phyloP scores from a whole-genome alignment of 2,888 invertebrate species.

The Lydus trimaculatus region DNA sequence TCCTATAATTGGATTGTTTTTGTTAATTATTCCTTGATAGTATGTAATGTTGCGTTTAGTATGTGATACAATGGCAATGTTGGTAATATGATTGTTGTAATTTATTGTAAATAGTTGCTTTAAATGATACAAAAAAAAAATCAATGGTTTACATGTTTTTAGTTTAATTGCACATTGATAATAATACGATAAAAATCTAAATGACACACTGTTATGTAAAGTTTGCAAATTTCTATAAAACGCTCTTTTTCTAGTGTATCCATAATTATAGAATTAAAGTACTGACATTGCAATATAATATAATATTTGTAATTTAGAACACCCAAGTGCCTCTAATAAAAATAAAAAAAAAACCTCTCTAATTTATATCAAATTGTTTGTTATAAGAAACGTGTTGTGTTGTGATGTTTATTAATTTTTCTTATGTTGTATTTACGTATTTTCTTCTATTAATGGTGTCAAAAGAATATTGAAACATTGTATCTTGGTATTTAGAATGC shows the following conservation, averaged over 20 bases:
- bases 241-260: conserved; percentile 21
- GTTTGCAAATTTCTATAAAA: conserved; percentile 33
- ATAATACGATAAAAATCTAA: conserved; percentile 15
- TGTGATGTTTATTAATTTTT: conserved; percentile 23
- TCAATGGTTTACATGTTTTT: conserved; percentile 4
- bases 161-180: conserved; percentile 31
- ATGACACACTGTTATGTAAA: conserved; percentile 33
- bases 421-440: conserved; percentile 19
- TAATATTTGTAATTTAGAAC: conserved; percentile 19
- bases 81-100: conserved; percentile 43
- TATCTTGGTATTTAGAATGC: neutral
- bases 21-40: conserved; percentile 19
- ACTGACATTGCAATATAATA: conserved; percentile 47
- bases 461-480: neutral
- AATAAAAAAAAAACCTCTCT: conserved; percentile 1
- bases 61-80: conserved; percentile 51
- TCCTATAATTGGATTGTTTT: conserved; percentile 28
- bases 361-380: conserved; percentile 15
- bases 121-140: conserved; percentile 12
- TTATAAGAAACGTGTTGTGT: conserved; percentile 25
- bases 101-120: conserved; percentile 21
- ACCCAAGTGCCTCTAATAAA: conserved; percentile 47
- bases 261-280: conserved; percentile 28
- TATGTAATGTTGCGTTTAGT: conserved; percentile 45
- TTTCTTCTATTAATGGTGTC: conserved; percentile 13